phyloP scores from a whole-genome alignment of 2,113 vertebrate genomes.

The Desmodus rotundus region DNA sequence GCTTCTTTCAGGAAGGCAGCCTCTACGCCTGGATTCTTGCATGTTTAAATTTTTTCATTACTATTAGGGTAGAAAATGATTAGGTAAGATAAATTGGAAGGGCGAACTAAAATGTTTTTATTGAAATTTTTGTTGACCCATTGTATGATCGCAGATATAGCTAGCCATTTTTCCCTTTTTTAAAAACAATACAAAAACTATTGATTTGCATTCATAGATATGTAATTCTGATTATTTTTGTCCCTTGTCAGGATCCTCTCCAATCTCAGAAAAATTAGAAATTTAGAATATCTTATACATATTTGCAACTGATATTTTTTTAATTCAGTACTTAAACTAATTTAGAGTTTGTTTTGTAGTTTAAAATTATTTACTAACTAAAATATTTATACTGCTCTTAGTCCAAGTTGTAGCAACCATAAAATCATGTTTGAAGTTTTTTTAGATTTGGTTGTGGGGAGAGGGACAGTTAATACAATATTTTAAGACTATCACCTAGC shows the following conservation, averaged over 20 bases:
- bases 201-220: neutral
- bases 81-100: conserved; percentile 11
- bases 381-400: neutral
- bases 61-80: neutral
- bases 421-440: neutral
- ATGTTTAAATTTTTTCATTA: neutral
- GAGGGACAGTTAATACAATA: neutral
- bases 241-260: neutral
- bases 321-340: neutral
- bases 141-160: neutral
- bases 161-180: neutral
- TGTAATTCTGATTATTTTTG: neutral
- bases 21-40: neutral
- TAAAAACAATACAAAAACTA: neutral
- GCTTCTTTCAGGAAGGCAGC: neutral
- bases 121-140: neutral
- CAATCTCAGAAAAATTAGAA: neutral
- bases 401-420: neutral
- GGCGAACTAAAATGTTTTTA: neutral
- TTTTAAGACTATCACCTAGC: conserved; percentile 23
- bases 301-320: conserved; percentile 4
- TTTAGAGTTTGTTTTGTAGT: neutral
- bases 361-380: conserved; percentile 39
- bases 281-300: neutral
- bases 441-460: neutral